A percentile compares a stretch with the other conserved stretches of the same genome.
Conservation (phyloP, 2,113 vertebrate species). For the Desmodus rotundus region DNA sequence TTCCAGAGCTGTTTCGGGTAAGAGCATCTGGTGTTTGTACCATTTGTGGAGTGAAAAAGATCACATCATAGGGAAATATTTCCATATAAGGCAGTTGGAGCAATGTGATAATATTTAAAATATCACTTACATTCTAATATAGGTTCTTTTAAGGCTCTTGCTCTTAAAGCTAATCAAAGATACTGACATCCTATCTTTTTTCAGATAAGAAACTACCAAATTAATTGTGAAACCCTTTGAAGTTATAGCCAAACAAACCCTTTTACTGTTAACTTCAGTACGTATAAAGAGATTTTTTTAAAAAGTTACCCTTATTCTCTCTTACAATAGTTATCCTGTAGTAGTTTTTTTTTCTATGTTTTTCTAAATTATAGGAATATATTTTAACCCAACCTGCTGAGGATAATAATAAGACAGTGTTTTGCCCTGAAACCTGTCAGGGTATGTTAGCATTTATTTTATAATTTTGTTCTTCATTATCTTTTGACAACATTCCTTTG, state of each 20-base stretch:
- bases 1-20: conserved; percentile 99
- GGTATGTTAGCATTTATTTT: background rate
- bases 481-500: background rate
- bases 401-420: background rate
- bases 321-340: background rate
- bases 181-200: background rate
- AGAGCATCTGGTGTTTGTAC: conserved; percentile 64
- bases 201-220: background rate
- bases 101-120: conserved; percentile 10
- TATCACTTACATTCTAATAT: background rate
- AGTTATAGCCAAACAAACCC: background rate
- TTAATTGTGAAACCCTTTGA: background rate
- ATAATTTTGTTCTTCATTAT: background rate
- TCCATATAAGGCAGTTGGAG: background rate
- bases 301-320: background rate
- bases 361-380: background rate
- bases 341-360: background rate
- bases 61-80: background rate
- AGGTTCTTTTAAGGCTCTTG: background rate
- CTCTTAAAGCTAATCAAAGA: background rate
- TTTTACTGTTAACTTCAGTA: background rate
- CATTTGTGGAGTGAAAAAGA: background rate
- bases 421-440: background rate
- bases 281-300: background rate
- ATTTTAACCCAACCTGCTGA: background rate